A percentile compares a stretch with the other conserved stretches of the same genome.
Evolutionary conservation across 1,140 invertebrate genomes (phyloP).

Genomic region (Drosophila kikkawai): DNA sequence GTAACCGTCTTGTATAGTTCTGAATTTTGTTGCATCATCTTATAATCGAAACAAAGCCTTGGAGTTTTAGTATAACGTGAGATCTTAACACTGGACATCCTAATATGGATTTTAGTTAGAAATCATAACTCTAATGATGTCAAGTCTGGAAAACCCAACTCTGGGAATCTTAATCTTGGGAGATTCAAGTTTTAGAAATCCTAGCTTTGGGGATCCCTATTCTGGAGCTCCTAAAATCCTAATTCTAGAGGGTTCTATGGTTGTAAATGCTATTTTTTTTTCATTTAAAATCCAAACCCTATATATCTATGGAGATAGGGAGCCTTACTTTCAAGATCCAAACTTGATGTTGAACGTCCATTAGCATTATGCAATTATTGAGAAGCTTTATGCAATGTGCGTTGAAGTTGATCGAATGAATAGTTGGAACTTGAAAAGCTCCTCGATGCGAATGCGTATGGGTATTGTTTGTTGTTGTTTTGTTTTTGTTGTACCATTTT

Average conservation of each 20-base stretch:
- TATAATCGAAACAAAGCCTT: not conserved
- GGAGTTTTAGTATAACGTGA: slow-evolving; percentile 20
- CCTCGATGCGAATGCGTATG: slow-evolving; percentile 4
- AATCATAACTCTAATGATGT: not conserved
- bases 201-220: not conserved
- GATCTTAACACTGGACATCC: not conserved
- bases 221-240: not conserved
- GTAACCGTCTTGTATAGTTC: slow-evolving; percentile 23
- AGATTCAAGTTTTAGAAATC: not conserved
- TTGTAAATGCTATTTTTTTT: not conserved
- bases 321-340: not conserved
- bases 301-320: not conserved
- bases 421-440: slow-evolving; percentile 43
- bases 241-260: not conserved
- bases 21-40: slow-evolving; percentile 1
- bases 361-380: slow-evolving; percentile 33
- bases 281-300: not conserved
- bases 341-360: slow-evolving; percentile 1
- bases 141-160: not conserved
- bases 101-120: not conserved
- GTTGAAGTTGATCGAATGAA: slow-evolving; percentile 27
- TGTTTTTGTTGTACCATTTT: slow-evolving; percentile 19
- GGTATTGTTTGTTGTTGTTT: slow-evolving; percentile 8
- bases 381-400: slow-evolving; percentile 41
- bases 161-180: not conserved